Base-by-base conservation (phyloP, 2,113 vertebrate genomes). In the Pituophis catenifer region DNA sequence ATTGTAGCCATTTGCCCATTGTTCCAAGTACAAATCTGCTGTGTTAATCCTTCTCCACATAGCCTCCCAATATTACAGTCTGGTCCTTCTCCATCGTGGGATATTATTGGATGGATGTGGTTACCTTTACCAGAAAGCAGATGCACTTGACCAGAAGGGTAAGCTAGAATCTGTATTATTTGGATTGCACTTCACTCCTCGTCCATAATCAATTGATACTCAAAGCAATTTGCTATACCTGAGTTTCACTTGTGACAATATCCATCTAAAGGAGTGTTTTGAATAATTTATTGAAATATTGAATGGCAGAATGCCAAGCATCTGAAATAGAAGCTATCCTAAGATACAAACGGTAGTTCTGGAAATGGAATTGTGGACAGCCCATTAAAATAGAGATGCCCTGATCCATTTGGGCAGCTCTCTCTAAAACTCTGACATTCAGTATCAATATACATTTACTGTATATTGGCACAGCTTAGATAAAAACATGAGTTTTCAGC, bases 221-320 rank as follows among this genome's bases (percentile, higher is more conserved):
- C 59, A 38, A 92, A 93, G 10, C 94, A 94, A 93, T 93, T 92
- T 90, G 65, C 55, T 95, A 86, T 87, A 86, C 52, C 89, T 55
- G 81, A 94, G 89, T 93, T 92, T 87, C n/a, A 81, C 59, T 1
- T 0, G 38, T 90, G 93, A 26, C 87, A 95, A 86, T 48, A 86
- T 33, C 21, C 91, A n/a, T 91, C 48, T 88, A 93, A 85, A 94
- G 48, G 54, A 91, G 50, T 86, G 48, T 92, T 93, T 91, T 95
- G 90, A 93, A 89, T 94, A 93, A 93, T 94, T 93, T 96, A 96
- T 94, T 92, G 87, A 91, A 87, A 90, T 91, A 59, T 88, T 90
- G 54, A 85, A 93, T 93, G 93, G 93, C 90, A 90, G 33, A 62
- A n/a, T 52, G 91, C 90, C 93, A 94, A 70, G 21, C 15, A 75